phyloP scores from a whole-genome alignment of 2,797 vertebrate genomes.

The Tarsius wallacei region DNA sequence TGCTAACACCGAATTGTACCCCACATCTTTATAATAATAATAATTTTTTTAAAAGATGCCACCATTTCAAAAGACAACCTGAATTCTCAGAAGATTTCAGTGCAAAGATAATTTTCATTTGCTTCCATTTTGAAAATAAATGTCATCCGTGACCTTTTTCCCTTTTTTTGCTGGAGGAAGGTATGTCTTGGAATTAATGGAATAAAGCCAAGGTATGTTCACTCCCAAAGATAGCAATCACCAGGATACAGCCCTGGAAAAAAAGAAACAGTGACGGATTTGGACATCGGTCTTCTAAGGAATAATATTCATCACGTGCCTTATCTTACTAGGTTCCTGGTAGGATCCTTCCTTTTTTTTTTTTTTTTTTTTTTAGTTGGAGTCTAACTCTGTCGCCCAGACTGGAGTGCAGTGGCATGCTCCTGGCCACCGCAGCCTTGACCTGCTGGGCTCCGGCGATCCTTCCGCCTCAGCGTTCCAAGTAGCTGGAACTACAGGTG shows the following conservation, averaged over 20 bases:
- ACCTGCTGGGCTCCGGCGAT: no score
- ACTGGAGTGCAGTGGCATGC: no score
- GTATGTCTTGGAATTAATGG: conserved; percentile 64
- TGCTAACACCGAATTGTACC: neutral
- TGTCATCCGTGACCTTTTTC: conserved; percentile 39
- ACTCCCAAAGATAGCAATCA: conserved; percentile 58
- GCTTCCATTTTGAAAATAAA: conserved; percentile 68
- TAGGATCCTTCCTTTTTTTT: neutral
- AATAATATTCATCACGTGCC: neutral
- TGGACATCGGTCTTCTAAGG: neutral
- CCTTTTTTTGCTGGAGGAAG: conserved; percentile 31
- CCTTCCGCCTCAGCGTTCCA: no score
- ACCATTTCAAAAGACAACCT: conserved; percentile 34
- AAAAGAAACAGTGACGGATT: neutral
- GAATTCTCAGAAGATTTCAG: neutral
- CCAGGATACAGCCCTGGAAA: conserved; percentile 46
- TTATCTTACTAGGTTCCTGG: neutral
- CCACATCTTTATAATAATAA: no score
- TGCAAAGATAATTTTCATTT: conserved; percentile 42
- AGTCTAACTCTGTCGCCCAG: no score
- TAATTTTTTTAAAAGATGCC: no score
- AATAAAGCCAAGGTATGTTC: conserved; percentile 75
- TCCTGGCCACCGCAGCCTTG: no score
- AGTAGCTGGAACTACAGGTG: no score
- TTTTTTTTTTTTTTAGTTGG: no score